Conservation (phyloP, 2,888 invertebrate species). For the Cremastinae sp. region DNA sequence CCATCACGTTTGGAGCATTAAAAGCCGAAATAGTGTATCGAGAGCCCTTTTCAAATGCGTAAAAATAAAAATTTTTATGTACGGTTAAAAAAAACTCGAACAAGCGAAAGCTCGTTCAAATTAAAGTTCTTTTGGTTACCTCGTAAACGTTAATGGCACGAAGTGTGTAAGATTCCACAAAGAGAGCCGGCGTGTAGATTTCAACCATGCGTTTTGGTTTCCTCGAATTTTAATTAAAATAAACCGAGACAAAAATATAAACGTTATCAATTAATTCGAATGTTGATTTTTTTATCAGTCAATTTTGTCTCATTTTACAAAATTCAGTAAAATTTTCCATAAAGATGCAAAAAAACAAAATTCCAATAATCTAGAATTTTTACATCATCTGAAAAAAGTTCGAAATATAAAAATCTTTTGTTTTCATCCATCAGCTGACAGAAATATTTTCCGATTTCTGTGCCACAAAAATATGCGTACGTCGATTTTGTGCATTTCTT, state of each 20-base stretch:
- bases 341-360: too few relatives aligned
- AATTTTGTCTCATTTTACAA: too few relatives aligned
- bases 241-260: too few relatives aligned
- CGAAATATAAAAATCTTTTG: too few relatives aligned
- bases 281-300: too few relatives aligned
- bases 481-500: slow-evolving; percentile 5
- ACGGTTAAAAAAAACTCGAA: background rate
- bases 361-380: too few relatives aligned
- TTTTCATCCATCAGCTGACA: background rate
- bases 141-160: slow-evolving; percentile 38
- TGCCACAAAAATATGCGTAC: too few relatives aligned
- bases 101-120: slow-evolving; percentile 10
- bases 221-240: too few relatives aligned
- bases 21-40: slow-evolving; percentile 23
- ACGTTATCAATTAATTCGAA: too few relatives aligned
- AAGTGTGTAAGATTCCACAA: background rate
- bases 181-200: background rate
- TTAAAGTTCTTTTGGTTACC: slow-evolving; percentile 23
- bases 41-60: background rate
- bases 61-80: slow-evolving; percentile 29
- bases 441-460: background rate
- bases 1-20: slow-evolving; percentile 28
- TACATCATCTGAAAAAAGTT: too few relatives aligned
- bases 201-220: background rate
- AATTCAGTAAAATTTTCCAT: too few relatives aligned